Conservation (phyloP, 2,797 vertebrate species). For the Botia kubotai region DNA sequence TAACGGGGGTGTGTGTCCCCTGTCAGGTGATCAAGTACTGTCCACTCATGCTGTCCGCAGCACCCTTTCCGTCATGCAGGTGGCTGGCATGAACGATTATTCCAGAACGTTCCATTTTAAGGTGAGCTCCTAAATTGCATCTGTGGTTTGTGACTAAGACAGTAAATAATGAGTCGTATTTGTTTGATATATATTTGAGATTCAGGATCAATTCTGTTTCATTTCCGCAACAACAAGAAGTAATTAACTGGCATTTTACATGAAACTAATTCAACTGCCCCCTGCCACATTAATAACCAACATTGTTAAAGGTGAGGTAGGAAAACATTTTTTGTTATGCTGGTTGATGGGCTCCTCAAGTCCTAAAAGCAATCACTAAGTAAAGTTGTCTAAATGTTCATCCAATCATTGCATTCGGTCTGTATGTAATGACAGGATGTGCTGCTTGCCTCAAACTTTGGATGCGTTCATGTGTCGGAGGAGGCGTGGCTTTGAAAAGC, state of each 20-base stretch:
- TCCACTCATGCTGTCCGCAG: slow-evolving; percentile 65
- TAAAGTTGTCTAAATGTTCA: too few relatives aligned
- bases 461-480: too few relatives aligned
- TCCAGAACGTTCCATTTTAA: slow-evolving; percentile 73
- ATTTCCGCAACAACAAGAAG: not conserved
- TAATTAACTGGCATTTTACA: not conserved
- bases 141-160: not conserved
- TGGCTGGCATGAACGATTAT: slow-evolving; percentile 76
- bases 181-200: slow-evolving; percentile 7
- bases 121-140: slow-evolving; percentile 57
- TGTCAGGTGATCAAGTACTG: slow-evolving; percentile 77
- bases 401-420: too few relatives aligned
- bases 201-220: not conserved
- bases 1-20: slow-evolving; percentile 75
- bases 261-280: not conserved
- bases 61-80: slow-evolving; percentile 75
- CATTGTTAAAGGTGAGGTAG: not conserved
- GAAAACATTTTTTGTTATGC: too few relatives aligned
- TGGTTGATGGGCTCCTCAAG: too few relatives aligned
- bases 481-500: too few relatives aligned
- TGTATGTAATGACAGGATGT: too few relatives aligned
- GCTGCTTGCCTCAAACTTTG: too few relatives aligned
- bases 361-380: too few relatives aligned
- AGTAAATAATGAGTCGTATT: slow-evolving; percentile 19
- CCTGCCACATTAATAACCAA: not conserved